phyloP scores from a whole-genome alignment of 2,113 vertebrate genomes.

The Petrocephalus microphthalmus region DNA sequence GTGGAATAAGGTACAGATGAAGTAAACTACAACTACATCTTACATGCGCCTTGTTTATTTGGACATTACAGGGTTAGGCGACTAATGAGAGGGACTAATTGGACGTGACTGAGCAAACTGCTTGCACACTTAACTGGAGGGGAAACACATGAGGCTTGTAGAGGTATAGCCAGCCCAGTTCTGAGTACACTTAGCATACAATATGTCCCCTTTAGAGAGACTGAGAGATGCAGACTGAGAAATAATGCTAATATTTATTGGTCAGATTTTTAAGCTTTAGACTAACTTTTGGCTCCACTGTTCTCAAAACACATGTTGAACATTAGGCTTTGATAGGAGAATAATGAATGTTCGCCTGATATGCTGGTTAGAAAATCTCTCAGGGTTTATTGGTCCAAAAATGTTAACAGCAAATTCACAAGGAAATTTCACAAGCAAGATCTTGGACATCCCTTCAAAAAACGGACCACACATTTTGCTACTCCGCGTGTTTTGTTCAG shows the following conservation, averaged over 20 bases:
- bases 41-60: neutral
- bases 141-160: neutral
- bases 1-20: neutral
- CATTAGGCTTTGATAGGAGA: constrained; percentile 8
- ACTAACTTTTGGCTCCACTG: constrained; percentile 4
- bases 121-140: neutral
- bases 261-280: neutral
- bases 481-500: neutral
- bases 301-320: constrained; percentile 16
- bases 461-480: neutral
- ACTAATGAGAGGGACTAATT: neutral
- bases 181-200: neutral
- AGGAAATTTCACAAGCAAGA: neutral
- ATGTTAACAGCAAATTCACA: constrained; percentile 23
- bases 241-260: neutral
- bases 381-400: constrained; percentile 14
- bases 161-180: neutral
- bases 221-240: neutral
- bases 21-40: neutral
- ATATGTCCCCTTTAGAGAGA: neutral
- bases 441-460: neutral
- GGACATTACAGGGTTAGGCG: neutral
- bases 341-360: neutral
- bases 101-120: neutral
- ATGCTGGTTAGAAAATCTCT: constrained; percentile 17